Conservation (phyloP, 2,888 invertebrate species). For the Corbicula japonica region DNA sequence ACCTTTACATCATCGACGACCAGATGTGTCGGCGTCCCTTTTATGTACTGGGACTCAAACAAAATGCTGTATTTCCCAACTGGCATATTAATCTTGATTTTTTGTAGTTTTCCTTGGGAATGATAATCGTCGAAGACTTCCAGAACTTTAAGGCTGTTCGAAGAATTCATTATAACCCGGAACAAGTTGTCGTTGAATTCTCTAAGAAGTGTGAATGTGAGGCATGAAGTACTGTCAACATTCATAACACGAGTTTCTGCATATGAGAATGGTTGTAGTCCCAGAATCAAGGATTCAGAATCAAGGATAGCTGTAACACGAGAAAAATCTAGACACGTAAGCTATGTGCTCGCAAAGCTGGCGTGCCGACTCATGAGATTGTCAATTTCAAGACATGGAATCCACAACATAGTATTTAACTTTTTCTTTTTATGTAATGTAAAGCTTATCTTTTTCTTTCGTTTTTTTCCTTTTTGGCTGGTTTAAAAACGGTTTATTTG, state of each 20-base stretch:
- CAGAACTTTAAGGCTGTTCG: not conserved
- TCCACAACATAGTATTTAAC: no score
- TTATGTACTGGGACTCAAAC: slow-evolving; percentile 29
- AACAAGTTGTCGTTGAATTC: slow-evolving; percentile 16
- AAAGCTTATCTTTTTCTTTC: no score
- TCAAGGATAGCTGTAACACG: no score
- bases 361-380: no score
- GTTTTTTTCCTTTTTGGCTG: no score
- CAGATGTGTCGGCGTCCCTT: not conserved
- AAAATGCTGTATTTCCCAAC: slow-evolving; percentile 26
- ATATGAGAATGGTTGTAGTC: slow-evolving; percentile 4
- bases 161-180: slow-evolving; percentile 25
- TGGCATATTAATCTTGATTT: slow-evolving; percentile 12
- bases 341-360: no score
- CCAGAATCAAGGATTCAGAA: not conserved
- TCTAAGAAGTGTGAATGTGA: slow-evolving; percentile 22
- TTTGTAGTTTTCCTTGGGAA: slow-evolving; percentile 3
- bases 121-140: not conserved
- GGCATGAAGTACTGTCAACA: not conserved
- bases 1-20: slow-evolving; percentile 23
- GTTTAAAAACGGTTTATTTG: no score
- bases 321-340: no score
- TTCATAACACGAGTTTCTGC: slow-evolving; percentile 18
- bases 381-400: no score
- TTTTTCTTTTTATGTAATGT: no score